Percentiles rank a stretch among this genome's conserved stretches.
phyloP scores from a whole-genome alignment of 1,140 invertebrate genomes.

The Arctopsyche grandis region DNA sequence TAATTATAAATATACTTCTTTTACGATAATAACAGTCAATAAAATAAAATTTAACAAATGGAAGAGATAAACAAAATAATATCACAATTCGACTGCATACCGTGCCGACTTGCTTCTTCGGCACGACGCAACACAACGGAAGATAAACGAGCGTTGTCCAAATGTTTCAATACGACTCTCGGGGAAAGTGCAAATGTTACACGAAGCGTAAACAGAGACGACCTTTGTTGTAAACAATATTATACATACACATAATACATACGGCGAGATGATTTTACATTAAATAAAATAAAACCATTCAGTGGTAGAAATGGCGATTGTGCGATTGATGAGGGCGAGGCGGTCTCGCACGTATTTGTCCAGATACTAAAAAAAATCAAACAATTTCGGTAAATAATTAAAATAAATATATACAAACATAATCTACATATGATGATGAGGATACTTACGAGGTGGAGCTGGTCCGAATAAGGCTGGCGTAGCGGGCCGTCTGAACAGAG shows the following conservation, averaged over 20 bases:
- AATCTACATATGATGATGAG: no score
- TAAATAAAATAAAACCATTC: not conserved
- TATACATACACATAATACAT: no score
- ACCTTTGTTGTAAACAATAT: no score
- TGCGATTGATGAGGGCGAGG: slow-evolving; percentile 16
- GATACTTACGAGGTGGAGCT: slow-evolving; percentile 31
- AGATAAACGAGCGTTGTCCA: no score
- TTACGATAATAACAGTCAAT: slow-evolving; percentile 29
- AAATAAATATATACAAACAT: not conserved
- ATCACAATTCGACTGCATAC: slow-evolving; percentile 10
- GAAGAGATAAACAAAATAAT: slow-evolving; percentile 34
- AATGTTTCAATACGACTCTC: no score
- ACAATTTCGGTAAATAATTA: slow-evolving; percentile 5
- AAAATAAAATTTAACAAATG: slow-evolving; percentile 37
- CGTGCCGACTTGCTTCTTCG: no score
- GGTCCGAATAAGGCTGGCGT: slow-evolving; percentile 43
- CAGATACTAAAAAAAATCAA: slow-evolving; percentile 27
- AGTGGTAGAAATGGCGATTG: slow-evolving; percentile 32
- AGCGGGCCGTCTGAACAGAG: slow-evolving; percentile 40
- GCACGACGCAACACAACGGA: no score
- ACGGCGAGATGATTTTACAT: no score
- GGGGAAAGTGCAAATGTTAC: no score
- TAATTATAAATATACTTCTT: not conserved
- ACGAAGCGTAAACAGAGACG: no score
- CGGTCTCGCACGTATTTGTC: slow-evolving; percentile 32